Percentiles rank a stretch among this genome's conserved stretches.
Evolutionary conservation across 2,888 invertebrate species (phyloP).

Genomic region (Diplazon laetatorius): DNA sequence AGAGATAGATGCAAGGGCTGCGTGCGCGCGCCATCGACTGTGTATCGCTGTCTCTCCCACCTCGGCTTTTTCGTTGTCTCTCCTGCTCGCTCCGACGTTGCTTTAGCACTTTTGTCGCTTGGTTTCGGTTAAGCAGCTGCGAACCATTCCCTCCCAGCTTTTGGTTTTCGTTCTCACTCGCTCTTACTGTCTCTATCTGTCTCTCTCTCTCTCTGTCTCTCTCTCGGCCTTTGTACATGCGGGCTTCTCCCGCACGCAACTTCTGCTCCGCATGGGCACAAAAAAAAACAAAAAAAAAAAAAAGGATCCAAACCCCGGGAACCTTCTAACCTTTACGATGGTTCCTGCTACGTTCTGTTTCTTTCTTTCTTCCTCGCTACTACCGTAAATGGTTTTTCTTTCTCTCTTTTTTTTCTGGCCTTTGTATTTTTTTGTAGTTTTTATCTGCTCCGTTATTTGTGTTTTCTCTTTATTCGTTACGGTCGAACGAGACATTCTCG

Average conservation of each 20-base stretch:
- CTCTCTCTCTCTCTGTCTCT: conserved; percentile 29
- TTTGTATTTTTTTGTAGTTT: too few species aligned
- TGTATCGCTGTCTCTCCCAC: conserved; percentile 17
- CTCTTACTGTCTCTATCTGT: not conserved
- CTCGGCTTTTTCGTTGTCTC: conserved; percentile 8
- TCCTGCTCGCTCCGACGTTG: conserved; percentile 36
- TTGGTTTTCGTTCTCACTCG: not conserved
- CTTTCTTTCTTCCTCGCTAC: not conserved
- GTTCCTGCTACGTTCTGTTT: conserved; percentile 4
- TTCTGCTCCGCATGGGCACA: conserved; percentile 56
- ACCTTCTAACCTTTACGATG: not conserved
- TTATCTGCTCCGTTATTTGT: too few species aligned
- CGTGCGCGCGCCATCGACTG: conserved; percentile 37
- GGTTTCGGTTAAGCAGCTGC: conserved; percentile 59
- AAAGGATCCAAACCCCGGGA: not conserved
- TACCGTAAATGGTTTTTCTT: not conserved
- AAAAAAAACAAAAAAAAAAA: conserved; percentile 24
- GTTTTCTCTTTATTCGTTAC: too few species aligned
- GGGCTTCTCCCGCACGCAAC: conserved; percentile 43
- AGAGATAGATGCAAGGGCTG: not conserved
- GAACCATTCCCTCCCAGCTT: conserved; percentile 47
- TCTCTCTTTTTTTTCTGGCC: too few species aligned
- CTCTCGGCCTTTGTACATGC: conserved; percentile 30
- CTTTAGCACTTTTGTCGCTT: conserved; percentile 56
- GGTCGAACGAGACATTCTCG: too few species aligned